Base-by-base conservation (phyloP, 2,888 invertebrate genomes). In the Craniophora ligustri region DNA sequence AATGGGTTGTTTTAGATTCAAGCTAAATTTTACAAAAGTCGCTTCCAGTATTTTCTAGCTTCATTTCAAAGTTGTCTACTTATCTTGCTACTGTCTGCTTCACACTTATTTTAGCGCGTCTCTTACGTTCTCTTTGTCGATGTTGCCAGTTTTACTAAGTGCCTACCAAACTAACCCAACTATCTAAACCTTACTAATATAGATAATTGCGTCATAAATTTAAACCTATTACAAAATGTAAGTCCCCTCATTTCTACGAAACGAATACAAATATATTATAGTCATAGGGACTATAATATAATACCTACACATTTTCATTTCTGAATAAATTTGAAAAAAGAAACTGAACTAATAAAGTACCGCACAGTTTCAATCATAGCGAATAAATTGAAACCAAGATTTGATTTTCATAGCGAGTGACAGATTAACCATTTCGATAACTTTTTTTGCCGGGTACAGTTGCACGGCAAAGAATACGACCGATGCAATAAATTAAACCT, bases 401-500 rank as follows among this genome's bases (percentile, higher is more conserved):
- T 65, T 15, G 19, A 49, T 66, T 57, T 54, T 49, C 60, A 66
- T 55, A 39, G 34, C 47, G n/a, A 55, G 13, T 48, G 66, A 61
- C 64, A 66, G 58, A 60, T 51, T 48, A 56, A 65, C 38, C 48
- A 40, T 65, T 69, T 67, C 74, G 71, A 79, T 76, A 76, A 73
- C 68, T 75, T 72, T 78, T 76, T 71, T 70, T 72, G 75, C 69
- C 62, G 66, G 55, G 64, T 59, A 66, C 62, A 67, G 68, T 75
- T 72, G 76, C 73, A 79, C 76, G 72, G 79, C 77, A 82, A 84
- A 84, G 82, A 85, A 86, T 87, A 85, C 84, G 82, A 80, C 78
- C 82, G 72, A 79, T 79, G 86, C 86, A 85, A 90, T 92, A 90
- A 91, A 89, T 88, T 86, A 86, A 90, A 85, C 80, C 88, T 85